phyloP scores from a whole-genome alignment of 2,888 invertebrate genomes.

The Drosophila sordidula region DNA sequence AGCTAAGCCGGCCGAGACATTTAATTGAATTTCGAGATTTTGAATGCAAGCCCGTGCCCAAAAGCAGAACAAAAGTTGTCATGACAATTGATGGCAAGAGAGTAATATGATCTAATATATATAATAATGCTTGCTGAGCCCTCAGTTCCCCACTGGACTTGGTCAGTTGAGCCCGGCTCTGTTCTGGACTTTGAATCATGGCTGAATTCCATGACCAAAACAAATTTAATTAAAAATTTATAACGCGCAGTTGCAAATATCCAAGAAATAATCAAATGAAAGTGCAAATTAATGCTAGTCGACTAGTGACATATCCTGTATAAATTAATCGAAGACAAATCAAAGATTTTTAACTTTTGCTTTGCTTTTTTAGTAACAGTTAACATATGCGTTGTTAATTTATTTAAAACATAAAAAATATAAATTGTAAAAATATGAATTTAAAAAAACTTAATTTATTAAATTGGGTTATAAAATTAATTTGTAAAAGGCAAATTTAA shows the following conservation, averaged over 20 bases:
- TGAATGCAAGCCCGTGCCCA: constrained; percentile 20
- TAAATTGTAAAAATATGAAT: too few species aligned
- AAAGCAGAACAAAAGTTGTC: constrained; percentile 43
- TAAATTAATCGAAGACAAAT: neutral
- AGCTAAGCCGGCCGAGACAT: constrained; percentile 6
- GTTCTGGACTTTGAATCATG: constrained; percentile 24
- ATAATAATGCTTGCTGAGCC: neutral
- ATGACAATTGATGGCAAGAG: constrained; percentile 20
- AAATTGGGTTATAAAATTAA: too few species aligned
- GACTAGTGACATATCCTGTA: neutral
- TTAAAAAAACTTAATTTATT: too few species aligned
- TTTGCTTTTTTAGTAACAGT: too few species aligned
- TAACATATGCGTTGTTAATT: too few species aligned
- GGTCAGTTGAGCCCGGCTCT: neutral
- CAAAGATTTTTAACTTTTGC: too few species aligned
- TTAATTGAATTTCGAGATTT: constrained; percentile 36
- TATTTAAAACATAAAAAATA: too few species aligned
- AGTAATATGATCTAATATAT: constrained; percentile 15
- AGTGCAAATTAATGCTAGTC: neutral
- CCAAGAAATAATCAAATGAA: constrained; percentile 16
- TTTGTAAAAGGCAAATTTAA: too few species aligned
- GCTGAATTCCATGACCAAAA: constrained; percentile 34
- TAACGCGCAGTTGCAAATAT: constrained; percentile 50
- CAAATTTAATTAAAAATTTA: constrained; percentile 60
- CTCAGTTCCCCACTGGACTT: neutral